Percentiles rank a stretch among this genome's conserved stretches.
phyloP scores from a whole-genome alignment of 2,797 vertebrate species.

The Morelia viridis region DNA sequence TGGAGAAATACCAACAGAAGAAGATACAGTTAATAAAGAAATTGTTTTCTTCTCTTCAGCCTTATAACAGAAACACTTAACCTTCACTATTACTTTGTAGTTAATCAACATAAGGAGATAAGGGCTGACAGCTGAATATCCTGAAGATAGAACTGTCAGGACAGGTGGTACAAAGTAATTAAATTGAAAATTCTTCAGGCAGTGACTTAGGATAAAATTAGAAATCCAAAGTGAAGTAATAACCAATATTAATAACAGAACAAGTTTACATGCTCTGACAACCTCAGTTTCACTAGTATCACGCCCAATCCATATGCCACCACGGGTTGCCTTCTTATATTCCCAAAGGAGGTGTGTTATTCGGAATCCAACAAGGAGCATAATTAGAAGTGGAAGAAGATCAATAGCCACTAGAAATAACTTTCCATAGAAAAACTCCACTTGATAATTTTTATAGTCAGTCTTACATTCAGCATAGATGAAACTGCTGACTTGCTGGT shows the following conservation, averaged over 20 bases:
- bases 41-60: constrained; percentile 28
- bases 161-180: constrained; percentile 57
- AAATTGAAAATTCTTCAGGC: constrained; percentile 55
- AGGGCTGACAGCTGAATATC: constrained; percentile 66
- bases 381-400: constrained; percentile 55
- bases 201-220: constrained; percentile 65
- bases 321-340: constrained; percentile 58
- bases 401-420: constrained; percentile 63
- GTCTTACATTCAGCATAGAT: constrained; percentile 52
- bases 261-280: constrained; percentile 66
- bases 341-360: constrained; percentile 58
- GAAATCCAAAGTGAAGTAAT: constrained; percentile 66
- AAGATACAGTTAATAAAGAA: background rate
- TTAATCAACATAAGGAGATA: constrained; percentile 69
- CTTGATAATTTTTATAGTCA: constrained; percentile 44
- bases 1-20: constrained; percentile 47
- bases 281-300: constrained; percentile 61
- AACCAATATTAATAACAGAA: constrained; percentile 65
- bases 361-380: constrained; percentile 60
- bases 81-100: constrained; percentile 64
- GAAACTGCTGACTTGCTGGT: background rate
- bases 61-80: constrained; percentile 60
- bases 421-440: constrained; percentile 62
- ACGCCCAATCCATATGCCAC: constrained; percentile 54
- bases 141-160: constrained; percentile 64